Percentiles rank a stretch among this genome's conserved stretches.
phyloP scores from a whole-genome alignment of 2,797 vertebrate genomes.

The Myotis vivesi region DNA sequence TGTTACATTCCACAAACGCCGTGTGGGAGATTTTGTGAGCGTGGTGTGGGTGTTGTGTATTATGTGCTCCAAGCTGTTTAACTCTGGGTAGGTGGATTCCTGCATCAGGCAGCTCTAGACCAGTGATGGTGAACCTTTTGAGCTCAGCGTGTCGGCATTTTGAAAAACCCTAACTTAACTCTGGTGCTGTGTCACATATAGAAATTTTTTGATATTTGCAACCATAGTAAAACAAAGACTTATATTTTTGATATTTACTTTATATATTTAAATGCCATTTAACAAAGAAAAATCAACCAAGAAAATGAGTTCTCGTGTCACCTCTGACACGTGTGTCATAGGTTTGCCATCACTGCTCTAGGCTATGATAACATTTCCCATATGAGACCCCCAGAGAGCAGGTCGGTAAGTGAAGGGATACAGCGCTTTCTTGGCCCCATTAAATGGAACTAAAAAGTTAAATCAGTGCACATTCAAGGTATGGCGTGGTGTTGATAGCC shows the following conservation, averaged over 20 bases:
- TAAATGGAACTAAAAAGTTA: slow-evolving; percentile 77
- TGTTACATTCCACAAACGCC: neutral
- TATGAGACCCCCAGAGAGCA: slow-evolving; percentile 55
- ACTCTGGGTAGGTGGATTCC: slow-evolving; percentile 54
- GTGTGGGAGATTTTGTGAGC: neutral
- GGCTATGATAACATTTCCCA: slow-evolving; percentile 65
- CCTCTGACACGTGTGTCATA: too few relatives aligned
- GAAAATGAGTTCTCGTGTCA: too few relatives aligned
- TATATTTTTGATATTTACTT: too few relatives aligned
- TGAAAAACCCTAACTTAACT: too few relatives aligned
- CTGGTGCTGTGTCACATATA: too few relatives aligned
- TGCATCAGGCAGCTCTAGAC: neutral
- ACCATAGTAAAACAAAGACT: too few relatives aligned
- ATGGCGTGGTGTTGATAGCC: slow-evolving; percentile 68
- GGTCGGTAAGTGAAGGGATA: slow-evolving; percentile 62
- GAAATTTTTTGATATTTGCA: too few relatives aligned
- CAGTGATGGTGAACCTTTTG: too few relatives aligned
- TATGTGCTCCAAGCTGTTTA: slow-evolving; percentile 20
- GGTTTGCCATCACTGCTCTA: neutral
- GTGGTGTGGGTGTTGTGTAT: neutral
- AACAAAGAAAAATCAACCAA: too few relatives aligned
- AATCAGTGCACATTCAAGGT: slow-evolving; percentile 69
- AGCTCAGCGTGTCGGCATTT: too few relatives aligned
- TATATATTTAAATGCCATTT: too few relatives aligned
- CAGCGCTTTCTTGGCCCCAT: slow-evolving; percentile 64